Conservation (phyloP, 2,797 vertebrate genomes). For the Allenopithecus nigroviridis region DNA sequence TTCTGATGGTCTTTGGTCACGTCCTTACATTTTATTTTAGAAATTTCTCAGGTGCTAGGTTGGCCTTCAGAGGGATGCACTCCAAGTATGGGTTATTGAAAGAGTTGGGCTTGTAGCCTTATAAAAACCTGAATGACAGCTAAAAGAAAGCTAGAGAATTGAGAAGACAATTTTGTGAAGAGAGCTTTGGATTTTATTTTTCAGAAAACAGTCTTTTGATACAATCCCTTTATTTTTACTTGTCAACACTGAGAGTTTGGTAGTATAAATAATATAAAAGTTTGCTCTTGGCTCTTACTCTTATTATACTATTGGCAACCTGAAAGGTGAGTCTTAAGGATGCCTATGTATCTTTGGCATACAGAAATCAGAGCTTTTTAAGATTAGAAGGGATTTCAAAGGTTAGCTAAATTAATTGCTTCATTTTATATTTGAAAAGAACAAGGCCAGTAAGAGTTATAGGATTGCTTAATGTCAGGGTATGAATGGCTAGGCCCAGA, state of each 20-base stretch:
- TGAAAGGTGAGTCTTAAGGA: not conserved
- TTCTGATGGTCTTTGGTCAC: conserved; percentile 11
- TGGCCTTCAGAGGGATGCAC: not conserved
- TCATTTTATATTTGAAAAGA: conserved; percentile 20
- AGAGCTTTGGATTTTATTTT: conserved; percentile 47
- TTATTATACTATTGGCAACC: not conserved
- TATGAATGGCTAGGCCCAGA: not conserved
- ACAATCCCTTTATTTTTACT: conserved; percentile 52
- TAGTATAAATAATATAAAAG: conserved; percentile 36
- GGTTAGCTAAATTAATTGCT: not conserved
- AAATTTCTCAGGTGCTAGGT: conserved; percentile 39
- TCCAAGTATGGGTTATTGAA: not conserved
- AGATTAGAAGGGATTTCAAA: conserved; percentile 30
- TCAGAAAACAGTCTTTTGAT: not conserved
- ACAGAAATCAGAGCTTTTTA: conserved; percentile 29
- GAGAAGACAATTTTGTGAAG: not conserved
- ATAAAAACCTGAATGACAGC: not conserved
- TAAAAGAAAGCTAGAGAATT: not conserved
- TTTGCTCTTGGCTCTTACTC: not conserved
- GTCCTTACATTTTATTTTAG: conserved; percentile 63
- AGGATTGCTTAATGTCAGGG: not conserved
- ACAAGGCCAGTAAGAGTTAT: not conserved
- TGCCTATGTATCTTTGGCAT: not conserved
- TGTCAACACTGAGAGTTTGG: not conserved
- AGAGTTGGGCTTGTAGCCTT: not conserved